Evolutionary conservation across 2,113 vertebrate genomes (phyloP), one percentile per base, ranked within the genome.

Genomic region (Phycodurus eques): DNA sequence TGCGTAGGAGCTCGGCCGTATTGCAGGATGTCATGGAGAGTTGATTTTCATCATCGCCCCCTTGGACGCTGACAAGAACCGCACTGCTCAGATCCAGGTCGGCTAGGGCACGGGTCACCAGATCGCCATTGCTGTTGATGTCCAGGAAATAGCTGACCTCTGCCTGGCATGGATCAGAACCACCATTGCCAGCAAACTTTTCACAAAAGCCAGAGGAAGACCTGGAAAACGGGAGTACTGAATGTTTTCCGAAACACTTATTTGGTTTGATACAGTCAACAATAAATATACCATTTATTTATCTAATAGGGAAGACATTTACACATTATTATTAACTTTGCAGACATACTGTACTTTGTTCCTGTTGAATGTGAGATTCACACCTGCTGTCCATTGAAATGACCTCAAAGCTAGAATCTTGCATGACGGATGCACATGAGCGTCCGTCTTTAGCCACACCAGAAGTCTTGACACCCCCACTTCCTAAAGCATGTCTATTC

Each of bases 191-290:
- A 0, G 81, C 82, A 79, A 89, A 87, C 20, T 79, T 89, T 79
- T 93, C 92, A 82, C 91, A 93, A 71, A 93, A 92, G 43, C 92
- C 92, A 43, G 91, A 93, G 11, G 91, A 92, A 5, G 90, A 94
- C 60, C 90, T 91, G 79, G 17, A 11, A 77, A 75, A 77, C 44
- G 10, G 35, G 5, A 5, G 10, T 59, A 31, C 12, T 31, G 56
- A 61, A 43, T 44, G 20, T 64, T 44, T 64, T 43, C n/a, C n/a
- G 47, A 14, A 39, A 39, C 35, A 39, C 35, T 5, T 39, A 5
- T 39, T 39, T 39, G 35, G 35, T 6, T 39, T 39, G 47, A 51
- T 51, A 15, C 47, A 51, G 4, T 51, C 15, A 17, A 53, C 17
- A 53, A 53, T 53, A 6, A 53, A 19, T 0, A 53, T 19, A 53